Evolutionary conservation across 2,113 vertebrate species (phyloP), one percentile per base, ranked within the genome.

Genomic region (Sarotherodon lohbergeri): DNA sequence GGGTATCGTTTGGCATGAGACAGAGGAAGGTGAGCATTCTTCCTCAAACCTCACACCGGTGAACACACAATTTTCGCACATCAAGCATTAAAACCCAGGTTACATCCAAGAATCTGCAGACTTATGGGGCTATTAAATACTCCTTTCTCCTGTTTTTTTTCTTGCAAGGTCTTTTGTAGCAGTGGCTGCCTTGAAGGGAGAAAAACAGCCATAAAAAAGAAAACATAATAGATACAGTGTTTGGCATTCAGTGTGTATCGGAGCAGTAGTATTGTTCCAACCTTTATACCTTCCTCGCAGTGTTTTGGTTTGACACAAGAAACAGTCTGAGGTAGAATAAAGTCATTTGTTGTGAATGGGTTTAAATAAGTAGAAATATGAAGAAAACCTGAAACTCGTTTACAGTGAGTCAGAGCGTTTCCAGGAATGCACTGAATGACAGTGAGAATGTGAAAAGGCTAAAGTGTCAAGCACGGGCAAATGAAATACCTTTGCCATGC

Each of bases 1-100:
- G 97, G 98, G 98, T 86, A 99, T 99, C 92, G 98, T 99, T 86
- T 99, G 98, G 98, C 98, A 99, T 89, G 98, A 99, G 97, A 99
- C 98, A 1, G 97, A 99, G 91, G 98, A 98, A 98, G 98, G 98
- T 99, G 96, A 97, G 88, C 3, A 57, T 4, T 10, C 3, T 0
- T 81, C 48, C 43, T 55, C 27, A 24, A 17, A 39, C 13, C 4
- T 68, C 3, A 78, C 46, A 52, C 73, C 32, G 46, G 46, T 32
- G 6, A 78, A 78, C 16, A 19, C 71, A 78, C 73, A 19, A 32
- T 50, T 29, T 29, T 78, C 50, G 43, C 24, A 78, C 43, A 8
- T 78, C 43, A 34, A 78, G 27, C 73, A 32, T 78, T 52, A 52
- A 78, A 52, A 34, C 43, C 10, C 27, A 46, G 9, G 43, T 76